These are phyloP conservation scores for Taxidea taxus DNA, from an alignment of 2,113 vertebrate genomes.

Conservation along the genomic window DNA sequence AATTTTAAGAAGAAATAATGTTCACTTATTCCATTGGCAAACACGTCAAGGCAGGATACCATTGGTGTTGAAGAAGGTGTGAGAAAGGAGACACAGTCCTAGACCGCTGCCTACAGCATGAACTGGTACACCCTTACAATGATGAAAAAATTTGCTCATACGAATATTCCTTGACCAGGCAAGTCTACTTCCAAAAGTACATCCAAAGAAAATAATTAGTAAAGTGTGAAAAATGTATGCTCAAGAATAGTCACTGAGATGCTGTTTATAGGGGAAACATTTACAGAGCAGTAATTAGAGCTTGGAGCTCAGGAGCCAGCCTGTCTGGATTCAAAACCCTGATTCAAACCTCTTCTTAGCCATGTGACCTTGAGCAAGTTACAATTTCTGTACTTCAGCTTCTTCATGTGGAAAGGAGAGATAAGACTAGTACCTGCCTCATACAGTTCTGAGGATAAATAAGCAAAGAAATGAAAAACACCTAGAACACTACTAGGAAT, in stretches of 20 bases:
- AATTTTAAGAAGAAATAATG: not conserved
- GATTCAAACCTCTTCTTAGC: not conserved
- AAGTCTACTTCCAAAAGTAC: not conserved
- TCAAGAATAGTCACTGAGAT: not conserved
- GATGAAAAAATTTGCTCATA: not conserved
- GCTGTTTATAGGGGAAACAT: slow-evolving; percentile 24
- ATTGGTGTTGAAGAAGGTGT: not conserved
- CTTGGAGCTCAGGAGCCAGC: slow-evolving; percentile 3
- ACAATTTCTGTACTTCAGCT: not conserved
- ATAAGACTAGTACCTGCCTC: not conserved
- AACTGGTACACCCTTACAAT: not conserved
- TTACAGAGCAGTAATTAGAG: slow-evolving; percentile 27
- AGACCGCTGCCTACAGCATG: not conserved
- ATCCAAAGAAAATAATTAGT: slow-evolving; percentile 39
- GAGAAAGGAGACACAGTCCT: not conserved
- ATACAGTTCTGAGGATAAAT: not conserved
- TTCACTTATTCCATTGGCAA: not conserved
- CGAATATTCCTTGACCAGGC: not conserved
- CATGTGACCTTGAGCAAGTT: not conserved
- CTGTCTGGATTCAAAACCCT: slow-evolving; percentile 42
- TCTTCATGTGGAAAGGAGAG: not conserved
- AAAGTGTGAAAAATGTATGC: slow-evolving; percentile 32
- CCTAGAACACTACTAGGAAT: not conserved
- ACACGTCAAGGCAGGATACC: not conserved
- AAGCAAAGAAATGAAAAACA: not conserved